phyloP scores from a whole-genome alignment of 2,113 vertebrate species.

The Ophthalmotilapia sp. region DNA sequence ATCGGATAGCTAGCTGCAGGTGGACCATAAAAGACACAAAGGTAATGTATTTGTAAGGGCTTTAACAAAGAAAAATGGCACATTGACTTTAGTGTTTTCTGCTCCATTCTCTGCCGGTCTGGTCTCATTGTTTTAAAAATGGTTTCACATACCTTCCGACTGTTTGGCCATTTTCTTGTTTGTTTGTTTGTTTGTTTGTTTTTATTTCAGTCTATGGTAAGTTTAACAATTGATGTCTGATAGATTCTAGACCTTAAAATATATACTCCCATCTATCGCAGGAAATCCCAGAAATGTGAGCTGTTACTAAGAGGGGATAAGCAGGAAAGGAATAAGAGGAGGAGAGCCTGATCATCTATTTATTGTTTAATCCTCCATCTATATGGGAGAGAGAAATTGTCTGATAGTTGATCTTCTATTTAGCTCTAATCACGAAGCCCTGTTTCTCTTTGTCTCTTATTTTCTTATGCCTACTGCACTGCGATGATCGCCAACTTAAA shows the following conservation, averaged over 20 bases:
- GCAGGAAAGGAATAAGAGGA: background rate
- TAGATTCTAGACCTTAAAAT: background rate
- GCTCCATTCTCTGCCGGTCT: background rate
- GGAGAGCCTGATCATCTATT: conserved; percentile 2
- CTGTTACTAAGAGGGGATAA: background rate
- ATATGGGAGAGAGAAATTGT: conserved; percentile 23
- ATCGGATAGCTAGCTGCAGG: background rate
- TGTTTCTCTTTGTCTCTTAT: background rate
- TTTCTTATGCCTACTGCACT: too few relatives aligned
- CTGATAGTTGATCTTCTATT: background rate
- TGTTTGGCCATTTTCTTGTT: fast-evolving
- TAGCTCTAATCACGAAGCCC: background rate
- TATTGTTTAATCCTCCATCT: background rate
- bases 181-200: background rate
- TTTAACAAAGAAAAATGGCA: background rate
- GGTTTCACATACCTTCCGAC: background rate
- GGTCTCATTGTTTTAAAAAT: background rate
- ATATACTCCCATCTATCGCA: background rate
- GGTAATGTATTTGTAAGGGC: background rate
- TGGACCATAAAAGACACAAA: background rate
- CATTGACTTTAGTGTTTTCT: background rate
- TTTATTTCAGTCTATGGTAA: background rate
- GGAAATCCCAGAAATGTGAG: background rate
- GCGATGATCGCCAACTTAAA: background rate
- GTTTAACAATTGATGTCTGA: background rate